These are phyloP conservation scores for Tauraco hartlaubi DNA, from an alignment of 2,797 vertebrate genomes.

Conservation along the genomic window DNA sequence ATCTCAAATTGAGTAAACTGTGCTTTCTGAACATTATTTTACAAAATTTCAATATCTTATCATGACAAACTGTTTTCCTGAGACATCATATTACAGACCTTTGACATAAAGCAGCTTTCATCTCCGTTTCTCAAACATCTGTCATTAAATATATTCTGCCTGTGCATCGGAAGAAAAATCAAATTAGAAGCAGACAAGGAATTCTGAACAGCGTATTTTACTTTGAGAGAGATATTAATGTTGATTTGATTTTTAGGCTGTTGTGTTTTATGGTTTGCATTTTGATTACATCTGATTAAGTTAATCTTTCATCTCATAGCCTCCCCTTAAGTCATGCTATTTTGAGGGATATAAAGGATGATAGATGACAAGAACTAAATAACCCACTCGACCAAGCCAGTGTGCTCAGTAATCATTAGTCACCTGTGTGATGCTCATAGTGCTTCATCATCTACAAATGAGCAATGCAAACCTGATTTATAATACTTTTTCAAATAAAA, in stretches of 20 bases:
- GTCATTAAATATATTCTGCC: background rate
- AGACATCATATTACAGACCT: background rate
- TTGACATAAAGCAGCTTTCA: background rate
- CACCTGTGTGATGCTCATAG: background rate
- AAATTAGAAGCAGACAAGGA: slow-evolving; percentile 11
- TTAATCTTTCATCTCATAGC: too few species aligned
- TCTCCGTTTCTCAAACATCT: background rate
- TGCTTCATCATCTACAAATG: background rate
- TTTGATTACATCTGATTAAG: slow-evolving; percentile 29
- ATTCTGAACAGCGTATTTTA: background rate
- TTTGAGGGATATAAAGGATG: slow-evolving; percentile 7
- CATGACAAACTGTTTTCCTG: background rate
- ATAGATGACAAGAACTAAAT: slow-evolving; percentile 1
- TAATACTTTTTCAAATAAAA: background rate
- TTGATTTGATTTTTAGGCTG: slow-evolving; percentile 28
- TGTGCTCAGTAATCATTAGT: background rate
- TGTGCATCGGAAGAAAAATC: slow-evolving; percentile 13
- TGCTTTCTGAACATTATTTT: background rate
- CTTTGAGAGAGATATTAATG: background rate
- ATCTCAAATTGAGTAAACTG: background rate
- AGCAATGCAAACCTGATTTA: background rate
- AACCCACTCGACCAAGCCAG: background rate
- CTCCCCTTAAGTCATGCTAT: background rate
- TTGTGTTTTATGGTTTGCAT: slow-evolving; percentile 14
- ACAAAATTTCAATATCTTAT: background rate